phyloP scores from a whole-genome alignment of 2,113 vertebrate species.

The Oreochromis aureus region DNA sequence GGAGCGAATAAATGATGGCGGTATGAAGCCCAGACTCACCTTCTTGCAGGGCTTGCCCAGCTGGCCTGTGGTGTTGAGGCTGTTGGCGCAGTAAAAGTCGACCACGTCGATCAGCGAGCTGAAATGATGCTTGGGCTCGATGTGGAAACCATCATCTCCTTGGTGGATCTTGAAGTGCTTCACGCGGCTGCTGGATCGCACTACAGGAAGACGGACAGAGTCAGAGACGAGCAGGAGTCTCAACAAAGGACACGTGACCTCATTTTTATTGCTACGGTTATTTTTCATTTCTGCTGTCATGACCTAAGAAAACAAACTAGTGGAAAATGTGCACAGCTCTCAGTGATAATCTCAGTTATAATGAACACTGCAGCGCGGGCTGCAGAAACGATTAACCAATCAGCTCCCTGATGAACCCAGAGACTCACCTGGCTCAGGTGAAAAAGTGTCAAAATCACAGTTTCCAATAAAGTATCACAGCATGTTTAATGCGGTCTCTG shows the following conservation, averaged over 20 bases:
- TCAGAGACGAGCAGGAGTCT: background rate
- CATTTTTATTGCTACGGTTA: background rate
- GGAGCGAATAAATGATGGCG: background rate
- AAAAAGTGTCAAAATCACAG: background rate
- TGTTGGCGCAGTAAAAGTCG: slow-evolving; percentile 55
- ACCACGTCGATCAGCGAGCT: slow-evolving; percentile 62
- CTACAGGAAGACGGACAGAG: slow-evolving; percentile 15
- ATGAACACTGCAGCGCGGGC: background rate
- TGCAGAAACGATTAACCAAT: background rate
- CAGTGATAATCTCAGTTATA: background rate
- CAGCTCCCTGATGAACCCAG: background rate
- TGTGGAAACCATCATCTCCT: background rate
- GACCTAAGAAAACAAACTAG: background rate
- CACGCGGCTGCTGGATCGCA: slow-evolving; percentile 29
- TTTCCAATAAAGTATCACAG: too few species aligned
- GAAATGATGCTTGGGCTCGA: slow-evolving; percentile 55
- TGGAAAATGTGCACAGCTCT: background rate
- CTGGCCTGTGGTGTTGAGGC: slow-evolving; percentile 19
- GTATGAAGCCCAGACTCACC: slow-evolving; percentile 45
- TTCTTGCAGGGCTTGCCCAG: slow-evolving; percentile 68
- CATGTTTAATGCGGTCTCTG: accelerated
- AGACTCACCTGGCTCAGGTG: background rate
- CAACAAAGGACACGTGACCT: background rate
- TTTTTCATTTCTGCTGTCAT: background rate
- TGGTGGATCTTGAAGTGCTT: slow-evolving; percentile 76